A percentile compares a stretch with the other conserved stretches of the same genome.
phyloP scores from a whole-genome alignment of 2,888 invertebrate species.

The Lithophane semibrunnea region DNA sequence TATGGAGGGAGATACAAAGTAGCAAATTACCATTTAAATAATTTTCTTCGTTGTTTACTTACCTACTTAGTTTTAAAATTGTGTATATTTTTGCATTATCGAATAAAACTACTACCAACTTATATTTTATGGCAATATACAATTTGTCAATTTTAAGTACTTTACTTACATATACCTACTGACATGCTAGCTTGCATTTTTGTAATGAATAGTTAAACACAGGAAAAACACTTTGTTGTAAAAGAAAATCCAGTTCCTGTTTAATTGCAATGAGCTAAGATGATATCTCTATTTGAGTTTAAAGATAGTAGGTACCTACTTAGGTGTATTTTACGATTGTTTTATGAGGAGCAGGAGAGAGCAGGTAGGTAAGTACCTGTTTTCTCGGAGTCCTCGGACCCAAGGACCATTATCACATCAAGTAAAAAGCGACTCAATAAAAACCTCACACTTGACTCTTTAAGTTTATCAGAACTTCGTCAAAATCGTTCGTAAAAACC shows the following conservation, averaged over 20 bases:
- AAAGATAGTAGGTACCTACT: neutral
- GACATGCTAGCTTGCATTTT: neutral
- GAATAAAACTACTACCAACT: neutral
- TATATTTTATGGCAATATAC: too few species aligned
- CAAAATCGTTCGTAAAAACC: slow-evolving; percentile 59
- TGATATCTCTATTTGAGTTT: neutral
- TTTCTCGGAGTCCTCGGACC: neutral
- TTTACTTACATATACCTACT: neutral
- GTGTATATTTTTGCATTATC: neutral
- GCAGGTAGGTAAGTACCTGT: slow-evolving; percentile 37
- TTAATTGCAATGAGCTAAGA: neutral
- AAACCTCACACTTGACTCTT: slow-evolving; percentile 44
- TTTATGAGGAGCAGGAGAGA: slow-evolving; percentile 23
- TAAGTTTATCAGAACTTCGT: slow-evolving; percentile 57
- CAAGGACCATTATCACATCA: slow-evolving; percentile 36
- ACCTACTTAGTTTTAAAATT: neutral
- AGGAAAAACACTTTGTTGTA: neutral
- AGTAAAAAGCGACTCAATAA: slow-evolving; percentile 42
- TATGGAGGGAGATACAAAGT: neutral
- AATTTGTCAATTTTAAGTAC: too few species aligned
- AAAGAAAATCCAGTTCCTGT: neutral
- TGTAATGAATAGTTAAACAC: neutral
- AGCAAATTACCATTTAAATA: neutral
- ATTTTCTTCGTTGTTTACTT: neutral
- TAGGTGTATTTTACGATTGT: slow-evolving; percentile 2